Conservation (phyloP, 2,797 vertebrate genomes). For the Macropus fuliginosus region DNA sequence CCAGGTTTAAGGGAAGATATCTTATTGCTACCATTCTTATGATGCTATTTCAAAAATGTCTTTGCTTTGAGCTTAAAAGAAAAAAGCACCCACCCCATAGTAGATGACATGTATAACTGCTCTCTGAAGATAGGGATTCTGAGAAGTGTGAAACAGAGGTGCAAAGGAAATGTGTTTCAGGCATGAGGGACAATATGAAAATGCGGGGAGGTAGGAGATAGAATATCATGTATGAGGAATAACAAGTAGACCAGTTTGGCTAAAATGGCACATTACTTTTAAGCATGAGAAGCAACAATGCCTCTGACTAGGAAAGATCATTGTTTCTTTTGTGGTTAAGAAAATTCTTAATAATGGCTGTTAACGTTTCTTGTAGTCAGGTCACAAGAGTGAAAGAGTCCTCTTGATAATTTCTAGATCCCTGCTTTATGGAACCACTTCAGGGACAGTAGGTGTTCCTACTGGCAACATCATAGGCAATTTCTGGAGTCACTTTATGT, state of each 20-base stretch:
- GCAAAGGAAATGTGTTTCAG: neutral
- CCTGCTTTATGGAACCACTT: neutral
- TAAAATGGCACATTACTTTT: neutral
- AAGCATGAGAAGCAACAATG: neutral
- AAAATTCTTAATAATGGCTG: conserved; percentile 7
- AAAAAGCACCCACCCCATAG: neutral
- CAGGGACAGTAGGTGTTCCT: neutral
- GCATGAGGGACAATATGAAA: neutral
- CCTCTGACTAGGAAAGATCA: neutral
- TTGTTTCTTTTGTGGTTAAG: conserved; percentile 2
- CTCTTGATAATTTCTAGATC: neutral
- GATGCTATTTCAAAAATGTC: neutral
- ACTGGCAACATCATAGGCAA: conserved; percentile 13
- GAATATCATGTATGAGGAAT: neutral
- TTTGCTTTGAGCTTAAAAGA: neutral
- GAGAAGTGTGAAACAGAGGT: neutral
- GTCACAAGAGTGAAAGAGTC: neutral
- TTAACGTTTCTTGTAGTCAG: neutral
- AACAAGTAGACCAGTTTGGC: neutral
- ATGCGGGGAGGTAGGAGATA: neutral
- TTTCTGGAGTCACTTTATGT: neutral
- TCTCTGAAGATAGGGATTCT: neutral
- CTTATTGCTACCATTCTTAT: neutral
- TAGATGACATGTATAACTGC: neutral
- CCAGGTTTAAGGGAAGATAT: neutral